phyloP scores from a whole-genome alignment of 2,888 invertebrate species.

The Capitulum mitella region DNA sequence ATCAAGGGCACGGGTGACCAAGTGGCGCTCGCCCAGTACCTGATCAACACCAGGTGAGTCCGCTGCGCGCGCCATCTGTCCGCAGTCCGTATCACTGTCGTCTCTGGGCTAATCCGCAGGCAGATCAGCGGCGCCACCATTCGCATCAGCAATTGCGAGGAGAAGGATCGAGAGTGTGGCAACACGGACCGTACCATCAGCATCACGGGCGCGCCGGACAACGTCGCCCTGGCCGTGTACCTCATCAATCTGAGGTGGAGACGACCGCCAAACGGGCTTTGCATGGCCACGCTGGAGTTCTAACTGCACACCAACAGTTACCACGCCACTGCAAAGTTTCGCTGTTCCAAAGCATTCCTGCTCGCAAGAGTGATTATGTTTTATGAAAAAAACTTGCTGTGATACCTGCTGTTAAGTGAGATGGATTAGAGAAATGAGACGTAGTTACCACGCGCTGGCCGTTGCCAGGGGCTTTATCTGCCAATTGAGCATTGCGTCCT shows the following conservation, averaged over 20 bases:
- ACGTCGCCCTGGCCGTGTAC: constrained; percentile 49
- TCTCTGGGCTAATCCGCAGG: constrained; percentile 37
- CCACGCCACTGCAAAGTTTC: too few relatives aligned
- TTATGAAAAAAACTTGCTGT: too few relatives aligned
- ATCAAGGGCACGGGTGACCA: constrained; percentile 96
- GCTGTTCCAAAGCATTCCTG: too few relatives aligned
- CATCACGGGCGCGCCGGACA: constrained; percentile 49
- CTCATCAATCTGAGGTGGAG: constrained; percentile 58
- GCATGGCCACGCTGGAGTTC: too few relatives aligned
- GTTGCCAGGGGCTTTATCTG: too few relatives aligned
- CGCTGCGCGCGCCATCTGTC: background rate
- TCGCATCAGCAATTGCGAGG: constrained; percentile 50
- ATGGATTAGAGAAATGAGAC: too few relatives aligned
- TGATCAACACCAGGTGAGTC: constrained; percentile 97
- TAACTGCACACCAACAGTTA: too few relatives aligned
- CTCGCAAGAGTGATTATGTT: too few relatives aligned
- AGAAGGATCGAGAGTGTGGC: constrained; percentile 46
- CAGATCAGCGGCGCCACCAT: constrained; percentile 50
- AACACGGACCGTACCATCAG: constrained; percentile 47
- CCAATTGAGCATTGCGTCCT: too few relatives aligned
- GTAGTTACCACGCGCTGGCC: too few relatives aligned
- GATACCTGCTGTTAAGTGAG: too few relatives aligned
- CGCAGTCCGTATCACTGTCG: background rate
- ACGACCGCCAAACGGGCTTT: too few relatives aligned
- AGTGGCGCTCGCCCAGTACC: constrained; percentile 94